Evolutionary conservation across 1,140 invertebrate genomes (phyloP), one percentile per base, ranked within the genome.

Genomic region (Pentalonia nigronervosa): DNA sequence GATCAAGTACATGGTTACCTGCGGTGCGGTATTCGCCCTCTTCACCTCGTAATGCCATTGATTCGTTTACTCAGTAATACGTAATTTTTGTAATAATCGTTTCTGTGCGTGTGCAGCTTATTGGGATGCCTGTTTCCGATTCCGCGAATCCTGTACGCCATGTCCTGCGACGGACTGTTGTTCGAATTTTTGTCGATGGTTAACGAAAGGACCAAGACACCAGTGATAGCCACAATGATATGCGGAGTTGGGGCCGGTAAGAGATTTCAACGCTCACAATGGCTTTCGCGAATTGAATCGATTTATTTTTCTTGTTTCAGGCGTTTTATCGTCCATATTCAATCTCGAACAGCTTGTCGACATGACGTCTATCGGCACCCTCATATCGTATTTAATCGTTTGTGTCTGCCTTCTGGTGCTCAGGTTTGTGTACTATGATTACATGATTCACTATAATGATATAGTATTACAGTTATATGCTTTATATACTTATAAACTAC

Each of bases 311-410:
- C 17, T 50, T 50, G 3, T 67, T 30, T 8, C 14, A 67, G 60
- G 60, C 11, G n/a, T 67, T 23, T 60, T 56, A 34, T 60, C 41
- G 23, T 90, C 56, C 20, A 93, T 99, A 53, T 99, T 99, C 95
- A 97, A 99, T 95, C 95, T 99, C 76, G 96, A 97, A 25, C 97
- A 98, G 95, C 95, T 99, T 41, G 98, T 99, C 23, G 97, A 98
- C 94, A 98, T 99, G 97, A 98, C 99, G 97, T 99, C 98, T 1
- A 99, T 99, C 94, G 98, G 98, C 91, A 99, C 98, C 1, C 95
- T 99, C 0, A 95, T 99, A 87, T 98, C 98, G 0, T 99, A 99
- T 95, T 98, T 98, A 21, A 97, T 99, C 87, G 98, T 99, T 0
- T 97, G 98, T 23, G 96, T 98, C 60, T 99, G 97, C 94, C 98